A percentile compares a stretch with the other conserved stretches of the same genome.
Evolutionary conservation across 2,113 vertebrate genomes (phyloP).

Genomic region (Melanocharis versteri): DNA sequence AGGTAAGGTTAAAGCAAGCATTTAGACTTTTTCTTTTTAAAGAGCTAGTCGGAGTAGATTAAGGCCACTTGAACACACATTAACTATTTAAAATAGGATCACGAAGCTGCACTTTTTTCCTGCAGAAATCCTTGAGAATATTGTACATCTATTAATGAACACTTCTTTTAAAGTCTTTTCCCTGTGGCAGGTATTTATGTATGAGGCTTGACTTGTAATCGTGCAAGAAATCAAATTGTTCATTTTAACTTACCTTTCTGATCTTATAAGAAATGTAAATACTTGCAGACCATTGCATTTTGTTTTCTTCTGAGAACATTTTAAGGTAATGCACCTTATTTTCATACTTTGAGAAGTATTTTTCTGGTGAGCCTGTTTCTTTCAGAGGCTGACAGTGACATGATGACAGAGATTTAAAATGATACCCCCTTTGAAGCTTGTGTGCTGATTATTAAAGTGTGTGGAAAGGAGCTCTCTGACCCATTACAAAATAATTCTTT

Average conservation of each 20-base stretch:
- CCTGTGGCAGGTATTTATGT: neutral
- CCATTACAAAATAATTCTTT: constrained; percentile 2
- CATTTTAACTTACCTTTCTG: neutral
- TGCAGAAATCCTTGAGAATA: neutral
- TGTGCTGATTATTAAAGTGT: neutral
- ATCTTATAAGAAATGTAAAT: neutral
- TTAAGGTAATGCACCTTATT: neutral
- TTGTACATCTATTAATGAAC: neutral
- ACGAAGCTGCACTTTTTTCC: neutral
- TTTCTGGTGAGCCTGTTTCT: neutral
- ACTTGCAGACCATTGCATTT: neutral
- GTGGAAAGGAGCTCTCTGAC: neutral
- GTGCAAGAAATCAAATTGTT: neutral
- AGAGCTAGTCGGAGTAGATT: neutral
- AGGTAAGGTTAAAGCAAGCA: neutral
- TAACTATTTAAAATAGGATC: neutral
- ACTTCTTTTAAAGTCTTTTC: neutral
- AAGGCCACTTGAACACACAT: neutral
- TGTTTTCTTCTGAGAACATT: neutral
- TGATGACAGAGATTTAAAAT: neutral
- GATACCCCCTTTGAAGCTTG: neutral
- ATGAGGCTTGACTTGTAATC: neutral
- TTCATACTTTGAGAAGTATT: neutral
- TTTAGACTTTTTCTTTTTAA: neutral
- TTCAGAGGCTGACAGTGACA: neutral